Evolutionary conservation across 2,888 invertebrate genomes (phyloP).

Genomic region (Acronicta alni): DNA sequence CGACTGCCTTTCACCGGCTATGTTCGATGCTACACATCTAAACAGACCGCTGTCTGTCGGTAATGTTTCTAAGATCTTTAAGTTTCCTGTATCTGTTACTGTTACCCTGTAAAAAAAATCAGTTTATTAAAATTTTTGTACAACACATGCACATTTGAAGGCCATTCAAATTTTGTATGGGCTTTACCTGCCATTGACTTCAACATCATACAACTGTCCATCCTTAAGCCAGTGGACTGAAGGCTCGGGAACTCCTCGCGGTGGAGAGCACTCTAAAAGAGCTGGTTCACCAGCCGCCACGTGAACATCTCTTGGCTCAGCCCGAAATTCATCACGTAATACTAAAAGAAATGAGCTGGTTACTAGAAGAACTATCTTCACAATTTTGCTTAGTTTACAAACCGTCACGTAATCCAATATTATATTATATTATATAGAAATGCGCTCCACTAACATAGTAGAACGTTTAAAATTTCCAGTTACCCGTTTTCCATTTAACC

Average conservation of each 20-base stretch:
- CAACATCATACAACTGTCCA: conserved; percentile 90
- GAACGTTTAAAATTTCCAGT: not conserved
- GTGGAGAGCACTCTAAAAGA: conserved; percentile 97
- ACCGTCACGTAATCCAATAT: no score
- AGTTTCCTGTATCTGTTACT: conserved; percentile 96
- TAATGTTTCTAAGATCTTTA: conserved; percentile 96
- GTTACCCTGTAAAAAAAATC: conserved; percentile 88
- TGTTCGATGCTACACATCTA: conserved; percentile 97
- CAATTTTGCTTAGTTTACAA: no score
- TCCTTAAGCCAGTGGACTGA: conserved; percentile 97
- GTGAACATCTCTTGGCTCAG: conserved; percentile 96
- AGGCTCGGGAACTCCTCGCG: conserved; percentile 98
- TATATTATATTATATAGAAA: not conserved
- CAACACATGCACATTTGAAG: not conserved
- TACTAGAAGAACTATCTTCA: no score
- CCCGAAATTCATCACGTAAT: conserved; percentile 98
- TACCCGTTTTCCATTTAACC: no score
- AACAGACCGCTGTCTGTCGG: conserved; percentile 97
- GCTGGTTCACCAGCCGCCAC: conserved; percentile 98
- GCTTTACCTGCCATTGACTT: conserved; percentile 90
- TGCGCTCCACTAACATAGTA: no score
- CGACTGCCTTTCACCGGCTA: conserved; percentile 96
- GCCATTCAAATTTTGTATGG: not conserved
- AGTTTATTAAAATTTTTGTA: conserved; percentile 12
- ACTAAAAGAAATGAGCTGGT: conserved; percentile 89